A percentile compares a stretch with the other conserved stretches of the same genome.
These are phyloP conservation scores for Cheilosia vernalis DNA, from an alignment of 2,888 invertebrate genomes.

Conservation along the genomic window DNA sequence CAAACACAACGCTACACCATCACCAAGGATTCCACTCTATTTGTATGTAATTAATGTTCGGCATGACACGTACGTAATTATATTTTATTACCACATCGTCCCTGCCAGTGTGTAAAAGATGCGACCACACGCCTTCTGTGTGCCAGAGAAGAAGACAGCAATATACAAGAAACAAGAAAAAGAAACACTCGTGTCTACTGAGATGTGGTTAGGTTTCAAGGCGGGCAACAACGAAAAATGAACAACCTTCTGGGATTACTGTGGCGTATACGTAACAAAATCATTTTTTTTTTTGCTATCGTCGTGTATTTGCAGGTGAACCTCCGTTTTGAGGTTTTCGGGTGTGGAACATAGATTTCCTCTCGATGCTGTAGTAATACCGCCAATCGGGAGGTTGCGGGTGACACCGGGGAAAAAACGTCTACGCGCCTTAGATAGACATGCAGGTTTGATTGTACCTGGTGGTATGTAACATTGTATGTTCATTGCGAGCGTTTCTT, in stretches of 20 bases:
- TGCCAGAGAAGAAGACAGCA: too few species aligned
- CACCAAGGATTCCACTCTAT: slow-evolving; percentile 42
- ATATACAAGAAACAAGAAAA: not conserved
- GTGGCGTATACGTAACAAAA: slow-evolving; percentile 16
- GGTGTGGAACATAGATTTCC: slow-evolving; percentile 31
- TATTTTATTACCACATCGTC: slow-evolving; percentile 62
- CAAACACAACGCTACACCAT: not conserved
- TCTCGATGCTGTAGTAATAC: slow-evolving; percentile 7
- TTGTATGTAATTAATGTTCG: slow-evolving; percentile 65
- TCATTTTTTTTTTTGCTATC: not conserved
- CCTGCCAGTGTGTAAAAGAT: slow-evolving; percentile 28
- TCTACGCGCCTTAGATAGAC: slow-evolving; percentile 23
- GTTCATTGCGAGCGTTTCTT: not conserved
- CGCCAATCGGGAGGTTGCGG: not conserved
- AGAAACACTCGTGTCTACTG: slow-evolving; percentile 6
- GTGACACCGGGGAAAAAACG: not conserved
- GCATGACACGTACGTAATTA: slow-evolving; percentile 72
- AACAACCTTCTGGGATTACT: not conserved
- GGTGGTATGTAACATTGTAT: slow-evolving; percentile 10
- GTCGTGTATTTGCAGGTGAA: not conserved
- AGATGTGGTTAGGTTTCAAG: not conserved
- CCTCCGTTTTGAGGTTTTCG: slow-evolving; percentile 3
- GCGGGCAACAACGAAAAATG: not conserved
- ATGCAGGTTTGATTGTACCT: slow-evolving; percentile 17
- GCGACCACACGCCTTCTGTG: slow-evolving; percentile 5